These are phyloP conservation scores for Sternotherus odoratus DNA, from an alignment of 2,797 vertebrate genomes.

Conservation along the genomic window DNA sequence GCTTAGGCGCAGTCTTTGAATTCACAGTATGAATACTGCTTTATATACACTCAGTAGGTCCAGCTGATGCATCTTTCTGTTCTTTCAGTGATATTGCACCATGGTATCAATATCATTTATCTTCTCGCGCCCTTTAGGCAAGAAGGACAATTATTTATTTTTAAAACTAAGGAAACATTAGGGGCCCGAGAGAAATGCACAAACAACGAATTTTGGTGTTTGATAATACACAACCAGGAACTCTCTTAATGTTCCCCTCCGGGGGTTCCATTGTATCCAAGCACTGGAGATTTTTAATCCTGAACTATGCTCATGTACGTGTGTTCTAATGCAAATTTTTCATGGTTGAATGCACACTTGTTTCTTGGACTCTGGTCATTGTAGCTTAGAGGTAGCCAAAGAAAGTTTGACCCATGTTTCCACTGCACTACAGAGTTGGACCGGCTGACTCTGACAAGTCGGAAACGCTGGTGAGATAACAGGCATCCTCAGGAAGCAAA, in stretches of 20 bases:
- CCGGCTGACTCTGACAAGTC: constrained; percentile 61
- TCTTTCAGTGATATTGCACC: background rate
- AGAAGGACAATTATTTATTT: background rate
- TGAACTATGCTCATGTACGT: background rate
- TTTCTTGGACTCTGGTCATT: constrained; percentile 21
- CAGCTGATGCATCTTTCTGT: background rate
- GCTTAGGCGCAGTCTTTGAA: background rate
- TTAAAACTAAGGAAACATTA: background rate
- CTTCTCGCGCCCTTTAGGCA: background rate
- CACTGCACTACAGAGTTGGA: constrained; percentile 10
- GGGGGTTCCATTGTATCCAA: background rate
- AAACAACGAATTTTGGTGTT: background rate
- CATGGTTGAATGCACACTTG: fast-evolving
- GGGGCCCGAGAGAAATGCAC: background rate
- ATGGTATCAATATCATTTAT: background rate
- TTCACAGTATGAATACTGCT: background rate
- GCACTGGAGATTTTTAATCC: background rate
- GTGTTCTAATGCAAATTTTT: constrained; percentile 17
- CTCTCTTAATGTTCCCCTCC: background rate
- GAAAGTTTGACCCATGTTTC: constrained; percentile 58
- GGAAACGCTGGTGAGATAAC: constrained; percentile 74
- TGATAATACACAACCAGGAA: background rate
- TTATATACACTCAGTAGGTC: background rate
- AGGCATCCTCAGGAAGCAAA: constrained; percentile 76
- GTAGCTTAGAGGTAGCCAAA: constrained; percentile 59